Base-by-base conservation (phyloP, 2,797 vertebrate genomes). In the Eulemur rubriventer region DNA sequence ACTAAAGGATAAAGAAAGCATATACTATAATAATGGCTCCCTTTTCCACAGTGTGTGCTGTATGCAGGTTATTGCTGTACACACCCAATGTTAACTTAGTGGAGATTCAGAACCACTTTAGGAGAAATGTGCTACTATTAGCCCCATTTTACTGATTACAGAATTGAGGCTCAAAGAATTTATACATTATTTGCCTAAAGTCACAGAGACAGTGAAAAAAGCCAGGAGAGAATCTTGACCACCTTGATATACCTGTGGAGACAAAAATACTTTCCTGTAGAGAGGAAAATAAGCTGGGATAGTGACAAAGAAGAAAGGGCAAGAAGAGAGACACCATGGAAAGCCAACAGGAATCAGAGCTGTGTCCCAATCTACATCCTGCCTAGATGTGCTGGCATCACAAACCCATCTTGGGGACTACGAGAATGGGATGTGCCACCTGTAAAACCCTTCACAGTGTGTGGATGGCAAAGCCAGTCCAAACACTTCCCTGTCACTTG, bases 1-100 rank as follows among this genome's bases (percentile, higher is more conserved):
- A n/a, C 11, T 6, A 24, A 28, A 81, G 5, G 10, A n/a, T 52
- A 70, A 65, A 85, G 59, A 38, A 65, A 67, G 12, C 57, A 59
- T 59, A 28, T 26, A 26, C 24, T 59, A 59, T 59, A 26, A 59
- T 13, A 1, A 43, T 0, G 28, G 57, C 35, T 43, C 14, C 9
- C 28, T 33, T 73, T 80, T 12, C 26, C 0, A 0, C 16, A 11
- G 38, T 20, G 35, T 43, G 20, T 63, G 1, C 16, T 57, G 26
- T 14, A 4, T 3, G 13, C 4, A 2, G n/a, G 28, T 16, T 14
- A 17, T 41, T 33, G 4, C n/a, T 16, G 5, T 52, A 46, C 7
- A n/a, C 8, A 38, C 24, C 43, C 52, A 26, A 4, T 0, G 1
- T 26, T 18, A 52, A 18, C 24, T 43, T 69, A 57, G n/a, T 46